phyloP scores from a whole-genome alignment of 2,888 invertebrate genomes.

The Leucophenga maculata region DNA sequence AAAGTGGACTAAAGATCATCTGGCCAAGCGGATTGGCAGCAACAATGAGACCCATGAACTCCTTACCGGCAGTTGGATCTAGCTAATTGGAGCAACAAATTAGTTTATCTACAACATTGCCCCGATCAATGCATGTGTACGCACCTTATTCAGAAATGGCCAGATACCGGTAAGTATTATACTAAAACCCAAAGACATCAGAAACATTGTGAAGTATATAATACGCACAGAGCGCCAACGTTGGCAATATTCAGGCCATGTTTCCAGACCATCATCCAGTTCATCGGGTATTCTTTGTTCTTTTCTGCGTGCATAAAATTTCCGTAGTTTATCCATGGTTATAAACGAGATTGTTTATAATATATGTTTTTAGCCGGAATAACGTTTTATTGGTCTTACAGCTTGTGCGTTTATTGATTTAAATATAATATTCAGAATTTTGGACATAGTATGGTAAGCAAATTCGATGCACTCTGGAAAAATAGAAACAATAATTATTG shows the following conservation, averaged over 20 bases:
- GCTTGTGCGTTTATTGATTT: no score
- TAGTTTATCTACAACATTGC: slow-evolving; percentile 9
- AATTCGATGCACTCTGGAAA: no score
- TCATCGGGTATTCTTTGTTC: slow-evolving; percentile 60
- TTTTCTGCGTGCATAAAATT: slow-evolving; percentile 49
- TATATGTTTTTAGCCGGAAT: no score
- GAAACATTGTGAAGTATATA: slow-evolving; percentile 91
- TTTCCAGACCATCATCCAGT: slow-evolving; percentile 77
- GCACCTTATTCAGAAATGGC: slow-evolving; percentile 89
- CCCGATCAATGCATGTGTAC: slow-evolving; percentile 12
- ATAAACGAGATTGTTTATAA: no score
- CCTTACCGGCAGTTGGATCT: slow-evolving; percentile 84
- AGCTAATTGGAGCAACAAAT: slow-evolving; percentile 74
- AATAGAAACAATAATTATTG: no score
- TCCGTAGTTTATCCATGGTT: slow-evolving; percentile 54
- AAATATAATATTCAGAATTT: no score
- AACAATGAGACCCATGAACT: slow-evolving; percentile 87
- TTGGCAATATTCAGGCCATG: slow-evolving; percentile 77
- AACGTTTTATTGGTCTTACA: no score
- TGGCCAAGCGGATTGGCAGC: slow-evolving; percentile 91
- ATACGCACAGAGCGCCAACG: slow-evolving; percentile 86
- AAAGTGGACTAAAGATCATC: slow-evolving; percentile 87
- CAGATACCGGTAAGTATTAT: slow-evolving; percentile 90
- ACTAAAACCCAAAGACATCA: slow-evolving; percentile 90
- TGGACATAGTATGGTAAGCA: no score